Percentiles rank a stretch among this genome's conserved stretches.
These are phyloP conservation scores for Hyperoplus immaculatus DNA, from an alignment of 2,797 vertebrate genomes.

Conservation along the genomic window DNA sequence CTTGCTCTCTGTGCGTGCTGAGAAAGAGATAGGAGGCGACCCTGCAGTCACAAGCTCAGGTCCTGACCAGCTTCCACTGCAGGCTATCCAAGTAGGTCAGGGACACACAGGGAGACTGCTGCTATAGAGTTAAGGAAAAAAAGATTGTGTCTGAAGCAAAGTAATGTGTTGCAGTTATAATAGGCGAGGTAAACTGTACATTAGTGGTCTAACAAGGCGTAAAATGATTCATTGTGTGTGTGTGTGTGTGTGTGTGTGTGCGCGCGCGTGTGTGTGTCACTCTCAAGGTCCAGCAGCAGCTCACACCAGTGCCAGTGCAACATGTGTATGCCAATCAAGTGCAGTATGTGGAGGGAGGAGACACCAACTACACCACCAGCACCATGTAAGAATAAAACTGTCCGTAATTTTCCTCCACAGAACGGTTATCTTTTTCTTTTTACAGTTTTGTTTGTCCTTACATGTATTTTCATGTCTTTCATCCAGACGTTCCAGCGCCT, in stretches of 20 bases:
- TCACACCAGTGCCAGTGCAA: constrained; percentile 92
- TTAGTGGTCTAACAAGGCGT: neutral
- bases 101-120: constrained; percentile 46
- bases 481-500: constrained; percentile 90
- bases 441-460: neutral
- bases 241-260: constrained; percentile 5
- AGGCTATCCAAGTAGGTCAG: constrained; percentile 79
- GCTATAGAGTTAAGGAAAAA: constrained; percentile 29
- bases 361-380: constrained; percentile 91
- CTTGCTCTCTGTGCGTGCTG: constrained; percentile 39
- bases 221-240: constrained; percentile 3
- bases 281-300: constrained; percentile 87
- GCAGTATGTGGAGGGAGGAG: constrained; percentile 94
- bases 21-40: constrained; percentile 43
- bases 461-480: constrained; percentile 28
- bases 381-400: constrained; percentile 89
- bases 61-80: constrained; percentile 42
- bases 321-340: constrained; percentile 95
- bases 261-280: constrained; percentile 14
- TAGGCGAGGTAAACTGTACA: neutral
- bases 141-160: constrained; percentile 7
- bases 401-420: constrained; percentile 2
- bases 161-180: neutral
- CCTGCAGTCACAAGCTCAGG: constrained; percentile 38
- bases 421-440: neutral